Conservation (phyloP, 2,113 vertebrate genomes). For the Scortum barcoo region DNA sequence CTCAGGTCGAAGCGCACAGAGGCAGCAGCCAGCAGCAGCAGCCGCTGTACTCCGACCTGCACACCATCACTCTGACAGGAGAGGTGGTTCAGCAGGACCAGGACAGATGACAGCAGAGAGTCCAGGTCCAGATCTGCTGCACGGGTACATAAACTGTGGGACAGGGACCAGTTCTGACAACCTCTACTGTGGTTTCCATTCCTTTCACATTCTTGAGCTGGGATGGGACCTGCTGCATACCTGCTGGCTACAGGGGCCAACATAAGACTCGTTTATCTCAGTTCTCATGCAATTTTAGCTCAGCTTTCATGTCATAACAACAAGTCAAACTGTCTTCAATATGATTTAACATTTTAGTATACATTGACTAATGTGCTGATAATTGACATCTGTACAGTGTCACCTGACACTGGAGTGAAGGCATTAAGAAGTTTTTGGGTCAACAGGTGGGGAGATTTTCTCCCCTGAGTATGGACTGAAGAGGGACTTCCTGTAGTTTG, state of each 20-base stretch:
- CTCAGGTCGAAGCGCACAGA: constrained; percentile 82
- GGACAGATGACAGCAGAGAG: constrained; percentile 66
- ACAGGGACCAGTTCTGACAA: neutral
- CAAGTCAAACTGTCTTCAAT: constrained; percentile 4
- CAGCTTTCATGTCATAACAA: neutral
- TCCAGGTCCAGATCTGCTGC: constrained; percentile 22
- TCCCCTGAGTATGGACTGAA: neutral
- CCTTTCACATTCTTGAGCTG: too few relatives aligned
- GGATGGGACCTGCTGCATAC: neutral
- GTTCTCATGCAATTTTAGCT: neutral
- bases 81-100: constrained; percentile 79
- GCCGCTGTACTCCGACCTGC: constrained; percentile 61
- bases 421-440: neutral
- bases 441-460: neutral
- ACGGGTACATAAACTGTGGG: neutral
- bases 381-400: neutral
- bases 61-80: constrained; percentile 76
- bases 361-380: neutral
- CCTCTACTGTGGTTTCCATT: too few relatives aligned
- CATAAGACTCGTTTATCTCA: neutral
- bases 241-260: neutral
- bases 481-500: neutral
- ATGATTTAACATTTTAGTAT: neutral
- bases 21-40: constrained; percentile 65
- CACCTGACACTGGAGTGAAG: neutral